Percentiles rank a stretch among this genome's conserved stretches.
Conservation (phyloP, 1,140 invertebrate genomes). For the Ooceraea biroi region DNA sequence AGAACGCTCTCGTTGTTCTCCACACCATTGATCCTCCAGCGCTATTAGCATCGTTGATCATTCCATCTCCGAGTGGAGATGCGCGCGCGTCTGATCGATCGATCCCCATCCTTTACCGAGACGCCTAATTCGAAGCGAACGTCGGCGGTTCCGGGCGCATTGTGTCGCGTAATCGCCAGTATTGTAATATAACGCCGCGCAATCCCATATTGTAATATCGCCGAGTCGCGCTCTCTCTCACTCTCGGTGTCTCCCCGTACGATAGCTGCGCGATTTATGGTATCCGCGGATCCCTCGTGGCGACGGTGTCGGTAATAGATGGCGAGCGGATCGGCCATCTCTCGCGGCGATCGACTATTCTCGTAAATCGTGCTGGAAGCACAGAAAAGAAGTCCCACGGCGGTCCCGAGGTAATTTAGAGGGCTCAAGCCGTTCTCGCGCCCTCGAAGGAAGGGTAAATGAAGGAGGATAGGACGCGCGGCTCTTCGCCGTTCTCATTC, state of each 20-base stretch:
- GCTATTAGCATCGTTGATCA: slow-evolving; percentile 41
- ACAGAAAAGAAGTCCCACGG: slow-evolving; percentile 46
- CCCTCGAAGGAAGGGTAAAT: neutral
- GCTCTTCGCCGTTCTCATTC: too few relatives aligned
- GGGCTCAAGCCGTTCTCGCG: slow-evolving; percentile 14
- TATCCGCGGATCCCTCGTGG: slow-evolving; percentile 51
- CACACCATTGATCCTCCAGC: slow-evolving; percentile 4
- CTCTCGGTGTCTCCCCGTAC: too few relatives aligned
- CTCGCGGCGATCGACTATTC: slow-evolving; percentile 7
- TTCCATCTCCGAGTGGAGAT: slow-evolving; percentile 21
- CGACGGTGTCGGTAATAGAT: slow-evolving; percentile 43
- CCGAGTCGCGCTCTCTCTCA: too few relatives aligned
- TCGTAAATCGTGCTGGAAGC: slow-evolving; percentile 35
- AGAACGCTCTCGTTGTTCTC: slow-evolving; percentile 25
- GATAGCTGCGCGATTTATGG: slow-evolving; percentile 50
- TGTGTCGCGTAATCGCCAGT: slow-evolving; percentile 52
- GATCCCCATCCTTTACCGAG: neutral
- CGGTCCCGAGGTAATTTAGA: slow-evolving; percentile 42
- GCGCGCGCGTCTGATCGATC: neutral
- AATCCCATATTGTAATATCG: slow-evolving; percentile 42
- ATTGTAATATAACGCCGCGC: slow-evolving; percentile 42
- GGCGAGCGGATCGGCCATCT: slow-evolving; percentile 37
- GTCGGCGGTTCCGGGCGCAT: slow-evolving; percentile 4
- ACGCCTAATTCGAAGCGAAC: neutral
- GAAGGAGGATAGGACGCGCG: slow-evolving; percentile 2